Evolutionary conservation across 1,140 invertebrate species (phyloP), one percentile per base, ranked within the genome.

Genomic region (Bombus terrestris): DNA sequence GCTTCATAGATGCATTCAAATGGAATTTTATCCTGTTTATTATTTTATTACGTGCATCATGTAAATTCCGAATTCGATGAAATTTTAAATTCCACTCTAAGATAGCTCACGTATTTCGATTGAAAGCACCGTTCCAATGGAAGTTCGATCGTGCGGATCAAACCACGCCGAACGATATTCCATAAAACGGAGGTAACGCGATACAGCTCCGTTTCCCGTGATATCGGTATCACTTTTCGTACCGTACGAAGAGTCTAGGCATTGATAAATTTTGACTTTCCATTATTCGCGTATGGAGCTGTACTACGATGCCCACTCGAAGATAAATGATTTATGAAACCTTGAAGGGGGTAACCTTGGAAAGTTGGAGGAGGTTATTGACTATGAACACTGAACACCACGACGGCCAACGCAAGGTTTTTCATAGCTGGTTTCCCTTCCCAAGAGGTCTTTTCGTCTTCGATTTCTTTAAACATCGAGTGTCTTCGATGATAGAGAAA

Each of bases 241-340:
- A 37, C 6, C 37, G 28, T 15, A 39, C 18, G 12, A 37, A 28
- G 28, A n/a, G n/a, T 53, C 32, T 28, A 32, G 5, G 32, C 25
- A 47, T 57, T 47, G 73, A 75, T 75, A 75, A 62, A 62, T 64
- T 77, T 77, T 15, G n/a, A 64, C 39, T 77, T 77, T 41, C 62
- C 75, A 41, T 77, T 41, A 37, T 12, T 53, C 41, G 18, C 39
- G 10, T 74, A 1, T 43, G n/a, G 18, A 25, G n/a, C 15, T 13
- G 0, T 6, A 12, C 43, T 13, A 1, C 47, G 47, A 57, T 75
- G 32, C 73, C 6, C 47, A 35, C 28, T 22, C 37, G 22, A 12
- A n/a, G 57, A 77, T 41, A 77, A 64, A 77, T 37, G 75, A 62
- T 62, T 64, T 77, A 62, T 25, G 59, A 62, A 77, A 28, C 32